Evolutionary conservation across 1,140 invertebrate species (phyloP).

Genomic region (Drosophila nigrodunni): DNA sequence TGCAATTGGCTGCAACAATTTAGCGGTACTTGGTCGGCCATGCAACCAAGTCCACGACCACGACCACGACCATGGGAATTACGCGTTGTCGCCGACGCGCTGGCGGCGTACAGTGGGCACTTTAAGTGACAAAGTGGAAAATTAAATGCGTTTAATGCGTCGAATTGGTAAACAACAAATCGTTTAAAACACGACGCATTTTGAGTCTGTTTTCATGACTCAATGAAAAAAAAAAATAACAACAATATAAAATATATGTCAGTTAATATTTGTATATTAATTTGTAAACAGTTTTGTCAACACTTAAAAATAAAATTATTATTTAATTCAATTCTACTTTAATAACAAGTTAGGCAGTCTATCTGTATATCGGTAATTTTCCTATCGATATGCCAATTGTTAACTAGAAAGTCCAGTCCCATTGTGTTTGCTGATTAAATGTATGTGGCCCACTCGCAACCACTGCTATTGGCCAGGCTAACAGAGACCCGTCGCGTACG

Average conservation of each 20-base stretch:
- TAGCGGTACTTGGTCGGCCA: slow-evolving; percentile 74
- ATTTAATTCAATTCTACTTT: too few relatives aligned
- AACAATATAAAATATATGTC: too few relatives aligned
- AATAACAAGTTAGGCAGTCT: too few relatives aligned
- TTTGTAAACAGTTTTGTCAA: too few relatives aligned
- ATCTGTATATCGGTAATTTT: not conserved
- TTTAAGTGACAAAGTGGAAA: slow-evolving; percentile 3
- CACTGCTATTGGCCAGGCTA: slow-evolving; percentile 13
- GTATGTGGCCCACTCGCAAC: slow-evolving; percentile 41
- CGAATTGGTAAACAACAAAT: too few relatives aligned
- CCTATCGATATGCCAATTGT: not conserved
- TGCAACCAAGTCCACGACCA: slow-evolving; percentile 33
- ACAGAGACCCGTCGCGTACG: slow-evolving; percentile 34
- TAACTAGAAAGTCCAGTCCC: slow-evolving; percentile 16
- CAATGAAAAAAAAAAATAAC: too few relatives aligned
- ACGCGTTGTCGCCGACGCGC: slow-evolving; percentile 31
- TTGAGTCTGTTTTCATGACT: too few relatives aligned
- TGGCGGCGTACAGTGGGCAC: slow-evolving; percentile 45
- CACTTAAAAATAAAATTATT: too few relatives aligned
- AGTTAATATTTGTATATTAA: too few relatives aligned
- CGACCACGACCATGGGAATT: slow-evolving; percentile 70
- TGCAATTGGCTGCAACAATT: slow-evolving; percentile 69
- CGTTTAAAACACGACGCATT: too few relatives aligned
- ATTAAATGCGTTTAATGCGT: slow-evolving; percentile 13
- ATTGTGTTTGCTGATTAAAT: slow-evolving; percentile 36